Conservation (phyloP, 2,113 vertebrate species). For the Lepisosteus oculatus region DNA sequence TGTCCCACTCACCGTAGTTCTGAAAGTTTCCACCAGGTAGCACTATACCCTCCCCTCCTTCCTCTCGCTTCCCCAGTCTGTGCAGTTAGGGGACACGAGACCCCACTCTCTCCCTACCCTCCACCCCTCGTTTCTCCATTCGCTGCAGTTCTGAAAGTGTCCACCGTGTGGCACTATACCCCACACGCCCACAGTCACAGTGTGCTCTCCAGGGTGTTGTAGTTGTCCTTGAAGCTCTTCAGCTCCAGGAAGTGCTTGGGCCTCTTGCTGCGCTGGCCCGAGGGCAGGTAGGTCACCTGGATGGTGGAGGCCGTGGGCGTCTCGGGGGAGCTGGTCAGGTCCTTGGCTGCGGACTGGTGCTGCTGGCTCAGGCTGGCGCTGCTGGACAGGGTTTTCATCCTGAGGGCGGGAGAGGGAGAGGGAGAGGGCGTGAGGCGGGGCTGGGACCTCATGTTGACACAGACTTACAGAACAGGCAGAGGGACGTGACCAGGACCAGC, state of each 20-base stretch:
- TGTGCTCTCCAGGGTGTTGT: constrained; percentile 92
- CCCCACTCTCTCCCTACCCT: too few relatives aligned
- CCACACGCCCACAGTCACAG: constrained; percentile 54
- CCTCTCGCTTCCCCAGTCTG: too few relatives aligned
- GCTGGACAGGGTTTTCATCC: constrained; percentile 59
- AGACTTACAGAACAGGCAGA: too few relatives aligned
- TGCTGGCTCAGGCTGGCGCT: constrained; percentile 65
- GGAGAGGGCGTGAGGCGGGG: too few relatives aligned
- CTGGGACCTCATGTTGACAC: not conserved
- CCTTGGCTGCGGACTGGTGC: constrained; percentile 88
- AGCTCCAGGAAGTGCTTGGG: constrained; percentile 92
- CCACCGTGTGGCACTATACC: too few relatives aligned
- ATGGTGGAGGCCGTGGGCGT: constrained; percentile 70
- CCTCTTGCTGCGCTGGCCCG: constrained; percentile 87
- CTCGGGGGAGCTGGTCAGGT: constrained; percentile 76
- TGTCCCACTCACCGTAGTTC: too few relatives aligned
- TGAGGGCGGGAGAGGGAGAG: constrained; percentile 24
- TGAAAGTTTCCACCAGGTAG: too few relatives aligned
- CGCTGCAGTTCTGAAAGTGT: too few relatives aligned
- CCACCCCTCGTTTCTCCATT: too few relatives aligned
- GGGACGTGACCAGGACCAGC: too few relatives aligned
- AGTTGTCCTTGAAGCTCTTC: constrained; percentile 98
- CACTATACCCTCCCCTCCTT: too few relatives aligned
- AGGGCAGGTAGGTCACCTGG: constrained; percentile 87
- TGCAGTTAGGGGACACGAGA: too few relatives aligned